Conservation (phyloP, 2,113 vertebrate species). For the Theropithecus gelada region DNA sequence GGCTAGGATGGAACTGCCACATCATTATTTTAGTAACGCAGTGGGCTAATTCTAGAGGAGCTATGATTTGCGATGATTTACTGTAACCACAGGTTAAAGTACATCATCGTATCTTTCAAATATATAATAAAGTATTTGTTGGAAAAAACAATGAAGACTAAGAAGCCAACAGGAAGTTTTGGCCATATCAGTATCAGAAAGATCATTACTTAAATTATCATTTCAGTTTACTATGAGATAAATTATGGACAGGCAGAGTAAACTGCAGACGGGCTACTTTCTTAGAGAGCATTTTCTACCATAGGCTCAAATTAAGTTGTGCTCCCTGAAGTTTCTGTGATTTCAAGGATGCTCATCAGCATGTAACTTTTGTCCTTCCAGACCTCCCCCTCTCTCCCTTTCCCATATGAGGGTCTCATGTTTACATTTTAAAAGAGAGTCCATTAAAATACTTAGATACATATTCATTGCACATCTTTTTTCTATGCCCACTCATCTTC, state of each 20-base stretch:
- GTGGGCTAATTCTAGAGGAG: not conserved
- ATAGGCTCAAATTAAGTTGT: not conserved
- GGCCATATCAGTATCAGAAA: not conserved
- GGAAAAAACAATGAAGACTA: not conserved
- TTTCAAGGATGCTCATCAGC: not conserved
- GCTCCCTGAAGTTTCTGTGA: not conserved
- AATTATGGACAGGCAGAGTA: not conserved
- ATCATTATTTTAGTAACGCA: constrained; percentile 63
- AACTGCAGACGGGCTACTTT: not conserved
- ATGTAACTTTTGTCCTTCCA: not conserved
- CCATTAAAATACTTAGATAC: not conserved
- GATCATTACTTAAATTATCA: not conserved
- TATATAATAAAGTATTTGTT: not conserved
- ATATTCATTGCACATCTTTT: not conserved
- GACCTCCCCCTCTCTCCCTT: not conserved
- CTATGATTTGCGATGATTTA: constrained; percentile 22
- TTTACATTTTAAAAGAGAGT: not conserved
- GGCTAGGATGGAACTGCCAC: constrained; percentile 80
- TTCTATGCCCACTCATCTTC: not conserved
- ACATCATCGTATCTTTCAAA: constrained; percentile 37
- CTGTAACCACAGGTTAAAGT: constrained; percentile 77
- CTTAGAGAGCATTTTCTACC: not conserved
- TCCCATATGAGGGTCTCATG: not conserved
- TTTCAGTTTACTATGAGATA: not conserved
- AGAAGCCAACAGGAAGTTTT: not conserved